Evolutionary conservation across 2,888 invertebrate genomes (phyloP), one percentile per base, ranked within the genome.

Genomic region (Arctia plantaginis): DNA sequence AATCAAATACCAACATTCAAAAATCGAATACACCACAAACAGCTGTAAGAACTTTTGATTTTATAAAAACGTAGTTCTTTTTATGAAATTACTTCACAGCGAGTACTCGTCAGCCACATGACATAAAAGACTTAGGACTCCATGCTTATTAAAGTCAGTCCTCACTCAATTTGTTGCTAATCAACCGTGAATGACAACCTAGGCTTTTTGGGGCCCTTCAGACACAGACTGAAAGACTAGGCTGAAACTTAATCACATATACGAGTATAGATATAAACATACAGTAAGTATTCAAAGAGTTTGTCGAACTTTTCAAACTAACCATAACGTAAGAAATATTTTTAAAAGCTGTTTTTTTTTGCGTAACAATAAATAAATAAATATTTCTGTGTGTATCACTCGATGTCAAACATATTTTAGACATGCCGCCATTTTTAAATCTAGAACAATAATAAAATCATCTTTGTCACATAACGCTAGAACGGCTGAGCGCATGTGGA

Each of bases 161-260:
- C 85, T 86, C 92, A 85, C 87, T 89, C 86, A 89, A 91, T 92
- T 92, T 87, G 87, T 67, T 87, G 82, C 89, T 83, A 91, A 91
- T 89, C 89, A 82, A 82, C 84, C 85, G 90, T 91, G 86, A 91
- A 89, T 80, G 80, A 71, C 80, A 85, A 81, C 86, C 81, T 78
- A 86, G 84, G 85, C 71, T 80, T 82, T 83, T 79, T 82, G 30
- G 72, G 79, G 72, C 55, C 55, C 23, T 27, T 44, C 41, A n/a
- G 67, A 41, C 30, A 51, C 15, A 39, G 59, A 68, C 7, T 15
- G 23, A 55, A 41, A 35, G 69, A 69, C 27, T 27, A 69, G 59
- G 59, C 12, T 18, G 13, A 70, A 15, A 12, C 6, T 15, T 41
- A 39, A 15, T 69, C n/a, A 55, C 35, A 35, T 51, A 55, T 69